Conservation (phyloP, 2,797 vertebrate species). For the Pampus argenteus region DNA sequence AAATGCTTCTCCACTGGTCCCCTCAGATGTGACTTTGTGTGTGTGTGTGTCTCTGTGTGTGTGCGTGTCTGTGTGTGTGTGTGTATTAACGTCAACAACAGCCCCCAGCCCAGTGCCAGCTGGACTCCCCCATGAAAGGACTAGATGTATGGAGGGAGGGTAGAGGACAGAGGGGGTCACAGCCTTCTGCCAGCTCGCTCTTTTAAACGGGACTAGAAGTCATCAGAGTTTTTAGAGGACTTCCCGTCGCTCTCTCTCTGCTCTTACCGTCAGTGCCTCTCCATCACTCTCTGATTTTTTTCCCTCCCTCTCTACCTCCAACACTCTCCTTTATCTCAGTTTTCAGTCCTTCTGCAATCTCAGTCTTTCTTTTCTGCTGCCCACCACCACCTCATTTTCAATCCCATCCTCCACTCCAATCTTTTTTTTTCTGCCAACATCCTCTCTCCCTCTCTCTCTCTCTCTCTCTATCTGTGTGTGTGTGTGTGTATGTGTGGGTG, state of each 20-base stretch:
- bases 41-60: conserved; percentile 25
- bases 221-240: conserved; percentile 40
- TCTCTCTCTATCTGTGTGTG: conserved; percentile 1
- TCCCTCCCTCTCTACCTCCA: not conserved
- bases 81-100: conserved; percentile 35
- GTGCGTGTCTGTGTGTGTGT: conserved; percentile 36
- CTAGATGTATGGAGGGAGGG: conserved; percentile 31
- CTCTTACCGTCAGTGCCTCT: conserved; percentile 15
- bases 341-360: conserved; percentile 49
- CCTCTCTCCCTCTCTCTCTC: conserved; percentile 10
- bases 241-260: conserved; percentile 20
- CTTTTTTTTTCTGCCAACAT: conserved; percentile 45
- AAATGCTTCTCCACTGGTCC: conserved; percentile 69
- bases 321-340: conserved; percentile 35
- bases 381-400: conserved; percentile 29
- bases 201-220: conserved; percentile 51
- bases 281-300: not conserved
- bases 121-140: conserved; percentile 71
- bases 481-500: too few species aligned
- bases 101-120: conserved; percentile 70
- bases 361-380: conserved; percentile 26
- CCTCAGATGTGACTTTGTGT: conserved; percentile 60
- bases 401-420: conserved; percentile 34
- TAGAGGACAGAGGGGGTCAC: conserved; percentile 63
- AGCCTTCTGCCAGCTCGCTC: conserved; percentile 54